Conservation (phyloP, 2,113 vertebrate species). For the Ophthalmolycus amberensis region DNA sequence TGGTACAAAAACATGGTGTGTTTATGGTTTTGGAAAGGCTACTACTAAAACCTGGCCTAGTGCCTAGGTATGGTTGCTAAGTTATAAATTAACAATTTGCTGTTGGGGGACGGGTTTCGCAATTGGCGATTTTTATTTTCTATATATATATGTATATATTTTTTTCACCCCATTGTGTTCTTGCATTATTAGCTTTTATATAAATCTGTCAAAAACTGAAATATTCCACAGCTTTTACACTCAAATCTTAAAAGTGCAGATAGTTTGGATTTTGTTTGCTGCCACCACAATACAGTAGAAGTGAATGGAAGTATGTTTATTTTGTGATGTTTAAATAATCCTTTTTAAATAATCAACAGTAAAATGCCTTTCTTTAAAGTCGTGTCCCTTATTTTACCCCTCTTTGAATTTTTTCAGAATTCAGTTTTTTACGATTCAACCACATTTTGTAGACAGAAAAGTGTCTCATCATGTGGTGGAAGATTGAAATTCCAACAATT, state of each 20-base stretch:
- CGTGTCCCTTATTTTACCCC: not conserved
- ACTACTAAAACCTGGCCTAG: too few species aligned
- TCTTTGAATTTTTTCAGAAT: not conserved
- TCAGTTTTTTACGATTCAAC: not conserved
- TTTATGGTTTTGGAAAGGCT: not conserved
- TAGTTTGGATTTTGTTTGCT: not conserved
- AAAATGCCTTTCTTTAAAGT: not conserved
- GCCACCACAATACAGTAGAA: not conserved
- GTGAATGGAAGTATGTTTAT: not conserved
- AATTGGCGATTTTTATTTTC: not conserved
- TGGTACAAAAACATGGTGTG: not conserved
- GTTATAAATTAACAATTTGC: not conserved
- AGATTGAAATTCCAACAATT: too few species aligned
- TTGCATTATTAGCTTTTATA: not conserved
- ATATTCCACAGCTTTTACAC: not conserved
- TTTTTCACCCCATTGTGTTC: not conserved
- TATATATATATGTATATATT: too few species aligned
- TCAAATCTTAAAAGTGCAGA: not conserved
- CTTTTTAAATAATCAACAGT: not conserved
- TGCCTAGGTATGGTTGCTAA: too few species aligned
- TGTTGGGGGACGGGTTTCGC: not conserved
- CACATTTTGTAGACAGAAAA: too few species aligned
- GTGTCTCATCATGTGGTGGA: too few species aligned
- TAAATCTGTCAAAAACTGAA: not conserved
- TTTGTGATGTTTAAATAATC: not conserved